Evolutionary conservation across 2,113 vertebrate genomes (phyloP), one percentile per base, ranked within the genome.

Genomic region (Eptatretus burgeri): DNA sequence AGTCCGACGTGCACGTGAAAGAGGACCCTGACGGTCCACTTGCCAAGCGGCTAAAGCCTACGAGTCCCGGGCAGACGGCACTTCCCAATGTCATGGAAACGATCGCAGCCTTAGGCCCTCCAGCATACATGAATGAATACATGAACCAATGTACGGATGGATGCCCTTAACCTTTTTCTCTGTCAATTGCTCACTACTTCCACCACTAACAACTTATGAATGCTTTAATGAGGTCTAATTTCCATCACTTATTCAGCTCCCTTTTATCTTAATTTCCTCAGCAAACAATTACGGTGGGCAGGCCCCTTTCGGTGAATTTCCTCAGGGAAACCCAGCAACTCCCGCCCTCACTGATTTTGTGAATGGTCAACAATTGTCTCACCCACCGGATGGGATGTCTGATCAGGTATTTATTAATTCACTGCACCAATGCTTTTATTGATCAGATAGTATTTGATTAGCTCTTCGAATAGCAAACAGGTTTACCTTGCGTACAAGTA

Each of bases 1-100:
- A 91, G 70, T 84, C 88, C 0, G 88, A 94, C 9, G 19, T 84
- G 10, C 83, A 86, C 7, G 60, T 85, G 67, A 95, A 95, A 72
- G 88, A 95, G 68, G 88, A 95, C 66, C 73, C 80, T 0, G 88
- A 95, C 0, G 88, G 83, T 13, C 88, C 88, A 0, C 79, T 71
- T 1, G 75, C 88, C 69, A 95, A 95, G 64, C 81, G 85, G 66
- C 93, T 87, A 70, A 82, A 85, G 50, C 85, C 85, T 0, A 78
- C 93, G 72, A 95, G 88, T 71, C 88, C 88, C 3, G 78, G 82
- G 1, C 83, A 84, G 66, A 85, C 86, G 81, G 83, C 93, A 67
- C 72, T 95, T 74, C 88, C 88, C 50, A 88, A 77, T 5, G 85
- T 95, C 68, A 87, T 94, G 85, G 87, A 95, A 72, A 87, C 93